These are phyloP conservation scores for Hetaerina titia DNA, from an alignment of 2,888 invertebrate species.

Conservation along the genomic window DNA sequence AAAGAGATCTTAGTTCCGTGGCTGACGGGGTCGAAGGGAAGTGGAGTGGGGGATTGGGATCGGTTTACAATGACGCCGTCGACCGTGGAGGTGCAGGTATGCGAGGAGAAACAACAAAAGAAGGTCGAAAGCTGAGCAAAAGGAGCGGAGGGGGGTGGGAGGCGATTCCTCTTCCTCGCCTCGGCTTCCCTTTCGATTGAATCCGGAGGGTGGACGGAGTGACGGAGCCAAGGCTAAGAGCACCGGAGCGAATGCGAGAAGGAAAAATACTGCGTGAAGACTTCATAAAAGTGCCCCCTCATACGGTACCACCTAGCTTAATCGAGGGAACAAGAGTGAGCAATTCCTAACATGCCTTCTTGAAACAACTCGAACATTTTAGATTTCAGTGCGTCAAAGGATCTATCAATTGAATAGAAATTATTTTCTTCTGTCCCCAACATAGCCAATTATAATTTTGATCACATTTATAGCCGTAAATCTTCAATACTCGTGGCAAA, in stretches of 20 bases:
- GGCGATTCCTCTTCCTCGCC: neutral
- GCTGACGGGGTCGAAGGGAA: neutral
- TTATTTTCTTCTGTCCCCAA: too few species aligned
- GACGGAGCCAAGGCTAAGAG: constrained; percentile 12
- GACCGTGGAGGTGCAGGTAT: constrained; percentile 6
- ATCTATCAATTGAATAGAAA: too few species aligned
- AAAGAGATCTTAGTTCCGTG: neutral
- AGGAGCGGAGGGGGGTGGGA: neutral
- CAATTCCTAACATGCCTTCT: too few species aligned
- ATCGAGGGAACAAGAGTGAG: too few species aligned
- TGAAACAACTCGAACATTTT: too few species aligned
- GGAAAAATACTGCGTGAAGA: neutral
- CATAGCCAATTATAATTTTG: too few species aligned
- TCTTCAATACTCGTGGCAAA: too few species aligned
- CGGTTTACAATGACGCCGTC: neutral
- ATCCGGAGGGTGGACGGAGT: neutral
- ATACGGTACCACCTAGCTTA: too few species aligned
- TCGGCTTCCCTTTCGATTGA: neutral
- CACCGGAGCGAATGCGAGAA: neutral
- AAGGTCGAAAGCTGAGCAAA: neutral
- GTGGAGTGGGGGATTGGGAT: neutral
- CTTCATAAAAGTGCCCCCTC: too few species aligned
- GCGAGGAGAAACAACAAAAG: neutral
- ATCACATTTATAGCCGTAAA: too few species aligned
- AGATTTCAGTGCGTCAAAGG: too few species aligned